Evolutionary conservation across 35 echinoderm and acorn worm species (phyloP).

Genomic region (Stichopus chloronotus): DNA sequence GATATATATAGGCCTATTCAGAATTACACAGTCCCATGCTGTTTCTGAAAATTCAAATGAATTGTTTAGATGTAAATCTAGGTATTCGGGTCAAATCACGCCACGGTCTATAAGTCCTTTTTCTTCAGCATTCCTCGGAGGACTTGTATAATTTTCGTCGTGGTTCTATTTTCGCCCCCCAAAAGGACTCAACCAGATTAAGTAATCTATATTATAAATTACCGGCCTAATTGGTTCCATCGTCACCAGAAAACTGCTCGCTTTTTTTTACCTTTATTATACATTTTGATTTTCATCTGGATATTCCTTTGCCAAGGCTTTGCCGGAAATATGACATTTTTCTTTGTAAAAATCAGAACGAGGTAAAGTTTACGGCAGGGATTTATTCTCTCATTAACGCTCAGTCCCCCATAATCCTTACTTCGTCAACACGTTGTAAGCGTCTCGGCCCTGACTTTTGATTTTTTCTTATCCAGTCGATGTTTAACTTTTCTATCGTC

Average conservation of each 20-base stretch:
- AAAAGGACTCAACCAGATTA: background rate
- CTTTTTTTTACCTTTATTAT: background rate
- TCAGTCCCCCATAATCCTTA: conserved; percentile 11
- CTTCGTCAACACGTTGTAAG: conserved; percentile 31
- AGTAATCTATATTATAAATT: conserved; percentile 14
- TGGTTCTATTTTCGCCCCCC: background rate
- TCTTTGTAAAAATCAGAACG: background rate
- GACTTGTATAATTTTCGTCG: conserved; percentile 35
- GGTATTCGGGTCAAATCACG: conserved; percentile 23
- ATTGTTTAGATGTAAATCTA: background rate
- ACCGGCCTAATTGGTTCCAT: conserved; percentile 14
- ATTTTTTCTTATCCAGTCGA: background rate
- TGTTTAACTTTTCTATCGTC: background rate
- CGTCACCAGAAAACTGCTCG: conserved; percentile 6
- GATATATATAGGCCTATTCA: too few relatives aligned
- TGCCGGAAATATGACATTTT: conserved; percentile 12
- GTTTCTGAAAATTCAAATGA: too few relatives aligned
- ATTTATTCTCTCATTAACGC: background rate
- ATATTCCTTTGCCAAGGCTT: background rate
- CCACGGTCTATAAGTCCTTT: background rate
- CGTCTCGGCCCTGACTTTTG: background rate
- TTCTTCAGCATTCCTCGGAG: conserved; percentile 10
- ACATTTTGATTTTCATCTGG: background rate
- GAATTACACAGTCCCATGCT: too few relatives aligned
- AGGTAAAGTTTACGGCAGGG: background rate